Evolutionary conservation across 2,888 invertebrate genomes (phyloP), one percentile per base, ranked within the genome.

Genomic region (Harpalus rubripes): DNA sequence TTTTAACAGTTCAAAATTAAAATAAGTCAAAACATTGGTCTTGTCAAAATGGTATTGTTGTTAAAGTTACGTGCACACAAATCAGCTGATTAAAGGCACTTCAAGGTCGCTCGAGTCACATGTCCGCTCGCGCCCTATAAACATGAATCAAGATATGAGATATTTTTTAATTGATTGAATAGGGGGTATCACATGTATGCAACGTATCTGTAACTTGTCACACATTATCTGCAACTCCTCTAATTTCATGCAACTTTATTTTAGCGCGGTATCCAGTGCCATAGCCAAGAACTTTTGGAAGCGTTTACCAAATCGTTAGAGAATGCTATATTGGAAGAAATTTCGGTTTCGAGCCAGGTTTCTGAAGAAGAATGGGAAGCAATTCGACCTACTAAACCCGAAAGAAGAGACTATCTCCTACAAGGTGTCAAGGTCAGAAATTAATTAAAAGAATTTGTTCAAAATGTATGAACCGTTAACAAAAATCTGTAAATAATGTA

Each of bases 311-410:
- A 93, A n/a, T 94, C 95, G 0, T 89, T 97, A 81, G 95, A 96
- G 63, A 92, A 93, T 58, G 94, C 95, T 0, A 93, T 95, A 0
- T 91, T 93, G 63, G 95, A 95, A 59, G 96, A 97, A 91, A 92
- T 94, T 80, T 94, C 95, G 39, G 92, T 95, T 58, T 95, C 95
- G 5, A 93, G 94, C 0, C 95, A 95, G 90, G 95, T 96, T 2
- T 96, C 96, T 0, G 96, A 96, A 87, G 97, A 97, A 89, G 96
- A 97, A 91, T 97, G 96, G 95, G 96, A 97, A 88, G 94, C 95
- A 0, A 94, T 96, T 86, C 93, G 95, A 87, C 94, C 95, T 0
- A 94, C 93, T 0, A 96, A 96, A 89, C 87, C 91, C 7, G 95
- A 96, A 87, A 92, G 95, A 87, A 92, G 94, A 86, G 91, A 92